phyloP scores from a whole-genome alignment of 2,113 vertebrate genomes.

The Callionymus lyra region DNA sequence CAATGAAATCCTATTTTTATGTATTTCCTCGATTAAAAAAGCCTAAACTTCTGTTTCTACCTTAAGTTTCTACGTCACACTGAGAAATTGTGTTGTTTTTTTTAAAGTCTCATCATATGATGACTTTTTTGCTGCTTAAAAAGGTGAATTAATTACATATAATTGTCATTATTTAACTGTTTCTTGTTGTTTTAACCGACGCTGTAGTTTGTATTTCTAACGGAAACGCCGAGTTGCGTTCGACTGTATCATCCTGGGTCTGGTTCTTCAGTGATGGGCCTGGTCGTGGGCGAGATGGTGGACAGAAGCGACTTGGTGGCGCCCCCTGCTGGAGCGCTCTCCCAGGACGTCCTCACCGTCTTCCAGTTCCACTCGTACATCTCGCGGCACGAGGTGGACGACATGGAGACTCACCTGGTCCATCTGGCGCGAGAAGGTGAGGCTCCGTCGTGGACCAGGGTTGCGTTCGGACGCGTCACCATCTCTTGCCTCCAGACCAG shows the following conservation, averaged over 20 bases:
- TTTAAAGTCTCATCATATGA: not conserved
- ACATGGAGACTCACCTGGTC: conserved; percentile 80
- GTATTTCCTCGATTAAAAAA: too few species aligned
- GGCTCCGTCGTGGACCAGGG: not conserved
- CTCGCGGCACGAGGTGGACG: conserved; percentile 67
- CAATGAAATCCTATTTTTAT: too few species aligned
- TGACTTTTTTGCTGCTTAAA: not conserved
- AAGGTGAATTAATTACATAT: too few species aligned
- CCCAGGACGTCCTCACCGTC: conserved; percentile 81
- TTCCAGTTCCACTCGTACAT: conserved; percentile 89
- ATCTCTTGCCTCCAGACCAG: conserved; percentile 53
- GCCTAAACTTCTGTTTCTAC: too few species aligned
- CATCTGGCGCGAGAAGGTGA: conserved; percentile 84
- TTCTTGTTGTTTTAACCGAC: too few species aligned
- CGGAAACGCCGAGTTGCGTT: not conserved
- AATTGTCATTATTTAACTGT: too few species aligned
- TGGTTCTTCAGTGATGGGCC: conserved; percentile 68
- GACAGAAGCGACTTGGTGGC: conserved; percentile 70
- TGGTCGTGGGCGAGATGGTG: conserved; percentile 82
- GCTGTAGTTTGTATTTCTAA: too few species aligned
- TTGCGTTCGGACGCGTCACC: not conserved
- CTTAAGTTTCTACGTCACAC: too few species aligned
- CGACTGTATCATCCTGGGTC: not conserved
- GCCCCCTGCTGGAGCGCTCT: conserved; percentile 50
- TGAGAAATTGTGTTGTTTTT: not conserved